Evolutionary conservation across 2,113 vertebrate genomes (phyloP).

Genomic region (Trogon surrucura): DNA sequence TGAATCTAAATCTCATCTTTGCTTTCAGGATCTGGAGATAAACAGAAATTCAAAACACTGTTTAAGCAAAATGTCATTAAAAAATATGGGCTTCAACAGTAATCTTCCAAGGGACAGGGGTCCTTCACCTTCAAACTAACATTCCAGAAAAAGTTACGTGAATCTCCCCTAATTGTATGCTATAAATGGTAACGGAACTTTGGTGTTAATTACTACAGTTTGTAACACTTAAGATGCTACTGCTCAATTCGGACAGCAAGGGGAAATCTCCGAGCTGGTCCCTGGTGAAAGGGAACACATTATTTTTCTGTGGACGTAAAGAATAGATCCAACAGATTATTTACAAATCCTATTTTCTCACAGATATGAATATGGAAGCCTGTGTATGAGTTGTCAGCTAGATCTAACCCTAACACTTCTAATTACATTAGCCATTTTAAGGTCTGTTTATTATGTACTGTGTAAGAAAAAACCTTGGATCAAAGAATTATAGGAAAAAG

Average conservation of each 20-base stretch:
- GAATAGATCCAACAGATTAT: neutral
- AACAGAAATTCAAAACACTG: neutral
- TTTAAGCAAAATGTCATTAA: neutral
- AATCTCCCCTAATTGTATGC: neutral
- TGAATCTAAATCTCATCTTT: neutral
- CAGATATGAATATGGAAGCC: neutral
- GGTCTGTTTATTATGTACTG: neutral
- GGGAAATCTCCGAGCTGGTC: neutral
- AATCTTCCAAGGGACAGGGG: neutral
- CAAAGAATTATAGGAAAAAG: slow-evolving; percentile 5
- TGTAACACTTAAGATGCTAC: neutral
- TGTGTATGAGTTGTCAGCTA: neutral
- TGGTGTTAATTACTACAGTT: neutral
- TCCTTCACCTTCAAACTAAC: neutral
- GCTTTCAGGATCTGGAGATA: neutral
- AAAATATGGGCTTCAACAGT: neutral
- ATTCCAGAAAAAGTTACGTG: neutral
- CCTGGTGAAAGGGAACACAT: neutral
- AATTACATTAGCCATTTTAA: neutral
- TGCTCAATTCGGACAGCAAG: neutral
- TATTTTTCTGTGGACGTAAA: neutral
- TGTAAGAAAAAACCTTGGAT: neutral
- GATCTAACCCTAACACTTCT: neutral
- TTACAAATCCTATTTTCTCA: neutral
- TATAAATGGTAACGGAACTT: neutral